These are phyloP conservation scores for Leptogaster cylindrica DNA, from an alignment of 2,888 invertebrate genomes.

Conservation along the genomic window DNA sequence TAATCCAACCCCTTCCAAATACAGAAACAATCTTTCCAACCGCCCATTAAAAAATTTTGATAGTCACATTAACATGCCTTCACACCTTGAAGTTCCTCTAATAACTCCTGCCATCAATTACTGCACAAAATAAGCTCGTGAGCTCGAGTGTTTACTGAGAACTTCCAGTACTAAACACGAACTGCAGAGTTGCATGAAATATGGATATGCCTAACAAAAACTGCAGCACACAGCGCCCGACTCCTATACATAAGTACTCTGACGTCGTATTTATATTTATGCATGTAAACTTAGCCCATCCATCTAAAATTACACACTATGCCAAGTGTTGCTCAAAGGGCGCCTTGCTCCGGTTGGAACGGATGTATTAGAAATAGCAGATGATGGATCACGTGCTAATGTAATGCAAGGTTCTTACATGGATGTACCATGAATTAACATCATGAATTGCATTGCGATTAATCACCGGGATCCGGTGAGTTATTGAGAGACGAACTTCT, in stretches of 20 bases:
- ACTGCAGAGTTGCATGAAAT: not conserved
- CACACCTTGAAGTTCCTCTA: slow-evolving; percentile 1
- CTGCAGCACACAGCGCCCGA: not conserved
- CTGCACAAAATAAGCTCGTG: not conserved
- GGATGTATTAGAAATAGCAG: slow-evolving; percentile 32
- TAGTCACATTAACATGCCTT: slow-evolving; percentile 5
- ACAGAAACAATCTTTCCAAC: too few relatives aligned
- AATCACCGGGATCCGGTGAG: slow-evolving; percentile 36
- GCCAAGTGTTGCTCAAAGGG: slow-evolving; percentile 2
- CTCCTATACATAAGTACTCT: slow-evolving; percentile 4
- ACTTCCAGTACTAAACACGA: not conserved
- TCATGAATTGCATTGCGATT: slow-evolving; percentile 46
- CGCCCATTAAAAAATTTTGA: too few relatives aligned
- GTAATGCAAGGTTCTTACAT: slow-evolving; percentile 38
- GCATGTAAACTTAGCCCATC: slow-evolving; percentile 15
- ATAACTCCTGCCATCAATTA: slow-evolving; percentile 32
- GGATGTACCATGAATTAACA: slow-evolving; percentile 40
- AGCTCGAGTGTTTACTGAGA: not conserved
- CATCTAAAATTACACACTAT: slow-evolving; percentile 4
- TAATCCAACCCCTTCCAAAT: too few relatives aligned
- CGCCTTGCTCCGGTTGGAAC: slow-evolving; percentile 1
- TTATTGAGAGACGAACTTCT: slow-evolving; percentile 3
- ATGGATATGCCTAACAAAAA: not conserved
- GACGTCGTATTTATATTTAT: slow-evolving; percentile 9
- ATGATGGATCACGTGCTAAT: slow-evolving; percentile 41